Conservation (phyloP, 2,797 vertebrate genomes). For the Babyrousa celebensis region DNA sequence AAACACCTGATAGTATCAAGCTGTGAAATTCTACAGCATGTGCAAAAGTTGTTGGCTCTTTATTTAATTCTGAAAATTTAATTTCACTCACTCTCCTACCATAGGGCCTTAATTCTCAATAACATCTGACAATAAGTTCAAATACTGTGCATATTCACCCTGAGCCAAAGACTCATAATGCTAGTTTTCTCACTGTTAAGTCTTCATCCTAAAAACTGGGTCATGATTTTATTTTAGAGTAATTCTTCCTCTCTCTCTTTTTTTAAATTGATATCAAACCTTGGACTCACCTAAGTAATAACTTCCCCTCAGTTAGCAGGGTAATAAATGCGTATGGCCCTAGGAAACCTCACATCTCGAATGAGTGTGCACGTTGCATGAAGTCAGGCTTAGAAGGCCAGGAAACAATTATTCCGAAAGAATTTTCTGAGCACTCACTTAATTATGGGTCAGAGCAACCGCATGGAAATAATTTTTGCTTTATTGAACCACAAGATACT, state of each 20-base stretch:
- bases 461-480: conserved; percentile 74
- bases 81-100: not conserved
- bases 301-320: not conserved
- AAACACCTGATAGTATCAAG: conserved; percentile 71
- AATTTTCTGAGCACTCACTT: conserved; percentile 69
- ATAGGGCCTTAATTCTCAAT: not conserved
- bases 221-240: conserved; percentile 20
- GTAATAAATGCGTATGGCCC: not conserved
- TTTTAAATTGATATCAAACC: conserved; percentile 46
- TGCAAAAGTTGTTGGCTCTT: not conserved
- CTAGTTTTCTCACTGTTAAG: not conserved
- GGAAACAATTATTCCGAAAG: conserved; percentile 76
- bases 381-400: conserved; percentile 14
- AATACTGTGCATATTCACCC: not conserved
- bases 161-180: not conserved
- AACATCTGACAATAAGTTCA: not conserved
- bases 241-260: not conserved
- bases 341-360: not conserved
- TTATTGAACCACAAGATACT: conserved; percentile 77
- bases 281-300: not conserved
- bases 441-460: conserved; percentile 74
- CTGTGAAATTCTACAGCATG: conserved; percentile 20
- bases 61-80: conserved; percentile 40
- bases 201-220: not conserved
- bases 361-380: not conserved